A percentile compares a stretch with the other conserved stretches of the same genome.
phyloP scores from a whole-genome alignment of 2,888 invertebrate genomes.

The Phaonia tiefii region DNA sequence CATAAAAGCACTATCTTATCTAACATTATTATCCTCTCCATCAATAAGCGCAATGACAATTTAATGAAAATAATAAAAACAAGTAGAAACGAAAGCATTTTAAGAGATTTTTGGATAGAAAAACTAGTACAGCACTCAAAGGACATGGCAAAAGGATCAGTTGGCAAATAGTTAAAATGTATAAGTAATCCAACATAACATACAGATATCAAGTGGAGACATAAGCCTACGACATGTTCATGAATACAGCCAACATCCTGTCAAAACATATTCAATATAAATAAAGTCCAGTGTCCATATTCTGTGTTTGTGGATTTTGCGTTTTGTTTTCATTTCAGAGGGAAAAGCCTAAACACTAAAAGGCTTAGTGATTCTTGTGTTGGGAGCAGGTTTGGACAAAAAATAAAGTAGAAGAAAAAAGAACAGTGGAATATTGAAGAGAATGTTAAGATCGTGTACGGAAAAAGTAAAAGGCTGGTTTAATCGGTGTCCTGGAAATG shows the following conservation, averaged over 20 bases:
- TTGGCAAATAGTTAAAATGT: conserved; percentile 43
- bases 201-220: conserved; percentile 33
- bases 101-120: conserved; percentile 29
- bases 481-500: no score
- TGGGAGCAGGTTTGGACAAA: background rate
- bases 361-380: conserved; percentile 16
- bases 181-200: conserved; percentile 53
- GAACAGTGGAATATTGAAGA: no score
- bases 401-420: no score
- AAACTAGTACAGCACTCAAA: background rate
- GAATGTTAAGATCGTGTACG: no score
- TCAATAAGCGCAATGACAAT: conserved; percentile 11
- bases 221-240: conserved; percentile 55
- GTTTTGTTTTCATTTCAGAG: background rate
- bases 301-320: background rate
- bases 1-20: background rate
- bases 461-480: no score
- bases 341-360: conserved; percentile 19
- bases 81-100: conserved; percentile 21
- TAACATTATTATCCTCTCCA: background rate
- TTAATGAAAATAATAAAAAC: conserved; percentile 5
- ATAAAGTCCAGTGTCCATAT: conserved; percentile 20
- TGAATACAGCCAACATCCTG: conserved; percentile 52
- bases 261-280: conserved; percentile 48
- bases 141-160: conserved; percentile 13